These are phyloP conservation scores for Acrocephalus arundinaceus DNA, from an alignment of 2,113 vertebrate genomes.

Conservation along the genomic window DNA sequence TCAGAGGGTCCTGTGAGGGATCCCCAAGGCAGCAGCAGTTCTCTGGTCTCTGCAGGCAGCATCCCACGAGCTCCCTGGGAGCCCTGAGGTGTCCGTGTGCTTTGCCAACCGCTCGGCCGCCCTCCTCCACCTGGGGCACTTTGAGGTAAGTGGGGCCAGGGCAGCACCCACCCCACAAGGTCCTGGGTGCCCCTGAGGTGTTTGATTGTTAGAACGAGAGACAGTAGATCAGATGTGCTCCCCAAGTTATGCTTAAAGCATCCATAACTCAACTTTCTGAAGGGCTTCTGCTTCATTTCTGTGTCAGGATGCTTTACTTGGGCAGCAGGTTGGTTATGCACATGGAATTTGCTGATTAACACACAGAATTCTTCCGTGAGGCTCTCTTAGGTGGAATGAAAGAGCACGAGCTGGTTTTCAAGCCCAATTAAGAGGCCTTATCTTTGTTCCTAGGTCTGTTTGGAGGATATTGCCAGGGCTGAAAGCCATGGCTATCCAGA, in stretches of 20 bases:
- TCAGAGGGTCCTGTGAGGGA: not conserved
- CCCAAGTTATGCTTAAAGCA: not conserved
- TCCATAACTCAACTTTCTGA: fast-evolving
- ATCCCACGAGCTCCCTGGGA: constrained; percentile 73
- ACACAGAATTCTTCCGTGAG: not conserved
- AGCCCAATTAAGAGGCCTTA: not conserved
- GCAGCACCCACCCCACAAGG: not conserved
- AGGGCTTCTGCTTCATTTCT: not conserved
- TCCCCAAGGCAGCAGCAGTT: not conserved
- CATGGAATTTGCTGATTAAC: not conserved
- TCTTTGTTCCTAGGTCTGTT: constrained; percentile 77
- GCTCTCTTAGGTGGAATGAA: not conserved
- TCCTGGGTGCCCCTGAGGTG: not conserved
- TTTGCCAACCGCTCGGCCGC: constrained; percentile 93
- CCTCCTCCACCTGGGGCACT: constrained; percentile 81
- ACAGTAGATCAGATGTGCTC: not conserved
- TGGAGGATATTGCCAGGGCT: constrained; percentile 84
- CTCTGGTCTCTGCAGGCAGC: constrained; percentile 76
- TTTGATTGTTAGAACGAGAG: not conserved
- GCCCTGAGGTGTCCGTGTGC: constrained; percentile 83
- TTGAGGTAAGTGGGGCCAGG: constrained; percentile 69
- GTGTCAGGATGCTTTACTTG: not conserved
- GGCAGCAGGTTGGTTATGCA: not conserved
- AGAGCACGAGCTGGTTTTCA: not conserved
- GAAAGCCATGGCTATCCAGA: constrained; percentile 81